These are phyloP conservation scores for Desoria tigrina DNA, from an alignment of 2,888 invertebrate genomes.

Conservation along the genomic window DNA sequence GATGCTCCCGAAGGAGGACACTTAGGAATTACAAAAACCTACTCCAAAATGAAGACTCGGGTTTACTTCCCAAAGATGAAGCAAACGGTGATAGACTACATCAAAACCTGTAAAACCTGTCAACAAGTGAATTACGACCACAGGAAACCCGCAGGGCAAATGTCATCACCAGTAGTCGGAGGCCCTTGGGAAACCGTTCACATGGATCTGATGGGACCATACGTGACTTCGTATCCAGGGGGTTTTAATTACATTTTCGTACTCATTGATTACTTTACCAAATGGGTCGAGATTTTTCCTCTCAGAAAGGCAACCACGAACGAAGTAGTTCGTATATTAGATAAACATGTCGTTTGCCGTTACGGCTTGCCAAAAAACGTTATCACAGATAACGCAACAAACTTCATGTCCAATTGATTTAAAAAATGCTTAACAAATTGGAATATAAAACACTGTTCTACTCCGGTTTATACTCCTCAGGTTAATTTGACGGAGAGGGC, in stretches of 20 bases:
- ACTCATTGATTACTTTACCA: constrained; percentile 37
- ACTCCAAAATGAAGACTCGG: constrained; percentile 27
- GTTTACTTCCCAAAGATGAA: constrained; percentile 16
- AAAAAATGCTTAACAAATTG: constrained; percentile 14
- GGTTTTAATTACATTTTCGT: constrained; percentile 31
- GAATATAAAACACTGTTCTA: constrained; percentile 26
- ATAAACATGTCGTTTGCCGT: constrained; percentile 31
- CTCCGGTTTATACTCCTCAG: constrained; percentile 44
- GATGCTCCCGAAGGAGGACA: too few species aligned
- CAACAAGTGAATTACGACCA: constrained; percentile 22
- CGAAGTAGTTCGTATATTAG: constrained; percentile 17
- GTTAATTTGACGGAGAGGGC: constrained; percentile 40
- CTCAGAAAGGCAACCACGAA: constrained; percentile 30
- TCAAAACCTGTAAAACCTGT: constrained; percentile 30
- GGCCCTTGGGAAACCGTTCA: constrained; percentile 30
- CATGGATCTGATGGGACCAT: constrained; percentile 34
- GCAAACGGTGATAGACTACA: constrained; percentile 18
- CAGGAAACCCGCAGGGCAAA: constrained; percentile 18
- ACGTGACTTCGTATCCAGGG: not conserved
- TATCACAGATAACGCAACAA: constrained; percentile 31
- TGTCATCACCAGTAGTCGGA: constrained; percentile 5
- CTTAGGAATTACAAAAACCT: too few species aligned
- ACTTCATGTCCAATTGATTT: constrained; percentile 31
- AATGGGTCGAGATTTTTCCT: constrained; percentile 41
- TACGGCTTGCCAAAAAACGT: constrained; percentile 36